These are phyloP conservation scores for Gopherus flavomarginatus DNA, from an alignment of 2,113 vertebrate species.

Conservation along the genomic window DNA sequence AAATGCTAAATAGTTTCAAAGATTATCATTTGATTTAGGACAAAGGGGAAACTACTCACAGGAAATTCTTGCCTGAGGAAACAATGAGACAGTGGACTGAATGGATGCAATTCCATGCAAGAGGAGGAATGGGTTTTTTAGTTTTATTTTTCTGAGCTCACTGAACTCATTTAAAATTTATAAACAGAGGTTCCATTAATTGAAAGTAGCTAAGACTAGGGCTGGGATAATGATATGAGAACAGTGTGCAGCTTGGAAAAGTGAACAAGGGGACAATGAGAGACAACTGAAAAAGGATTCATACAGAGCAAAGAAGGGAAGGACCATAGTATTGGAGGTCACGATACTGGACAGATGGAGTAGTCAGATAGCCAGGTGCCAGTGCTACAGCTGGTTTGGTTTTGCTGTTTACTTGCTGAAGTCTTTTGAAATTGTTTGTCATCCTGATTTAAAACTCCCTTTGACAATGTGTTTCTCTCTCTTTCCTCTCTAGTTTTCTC, in stretches of 20 bases:
- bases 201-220: slow-evolving; percentile 17
- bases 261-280: not conserved
- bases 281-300: not conserved
- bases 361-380: not conserved
- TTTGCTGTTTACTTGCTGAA: not conserved
- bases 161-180: slow-evolving; percentile 35
- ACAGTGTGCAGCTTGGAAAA: not conserved
- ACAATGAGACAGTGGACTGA: not conserved
- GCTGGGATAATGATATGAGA: not conserved
- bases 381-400: not conserved
- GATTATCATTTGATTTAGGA: not conserved
- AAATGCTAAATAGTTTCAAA: not conserved
- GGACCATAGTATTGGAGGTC: not conserved
- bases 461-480: not conserved
- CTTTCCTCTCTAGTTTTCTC: not conserved
- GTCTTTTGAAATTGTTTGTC: not conserved
- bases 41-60: not conserved
- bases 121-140: not conserved
- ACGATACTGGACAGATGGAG: not conserved
- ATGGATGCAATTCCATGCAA: slow-evolving; percentile 9
- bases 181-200: slow-evolving; percentile 9
- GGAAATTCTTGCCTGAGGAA: slow-evolving; percentile 4
- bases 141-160: slow-evolving; percentile 28
- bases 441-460: not conserved
- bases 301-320: not conserved